Percentiles rank a stretch among this genome's conserved stretches.
Conservation (phyloP, 2,888 invertebrate genomes). For the Exocentrus adspersus region DNA sequence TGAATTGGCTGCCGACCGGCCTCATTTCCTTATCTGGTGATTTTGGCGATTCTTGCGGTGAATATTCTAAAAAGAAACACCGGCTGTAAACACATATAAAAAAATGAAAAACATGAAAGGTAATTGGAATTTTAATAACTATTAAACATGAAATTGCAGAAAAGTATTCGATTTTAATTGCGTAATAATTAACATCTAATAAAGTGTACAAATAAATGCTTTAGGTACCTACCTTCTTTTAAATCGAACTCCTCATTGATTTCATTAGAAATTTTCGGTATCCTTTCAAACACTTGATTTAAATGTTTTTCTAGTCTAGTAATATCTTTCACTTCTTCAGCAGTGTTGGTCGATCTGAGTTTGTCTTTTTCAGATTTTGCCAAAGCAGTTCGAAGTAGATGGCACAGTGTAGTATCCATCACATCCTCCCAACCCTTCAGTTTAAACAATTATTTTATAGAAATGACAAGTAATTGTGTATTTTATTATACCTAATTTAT, state of each 20-base stretch:
- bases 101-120: too few relatives aligned
- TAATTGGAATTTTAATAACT: too few relatives aligned
- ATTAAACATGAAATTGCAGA: too few relatives aligned
- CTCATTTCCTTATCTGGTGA: constrained; percentile 33
- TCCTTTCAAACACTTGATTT: constrained; percentile 58
- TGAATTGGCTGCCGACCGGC: constrained; percentile 56
- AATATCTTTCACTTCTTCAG: constrained; percentile 60
- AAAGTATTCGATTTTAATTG: too few relatives aligned
- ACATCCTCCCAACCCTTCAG: constrained; percentile 84
- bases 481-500: too few relatives aligned
- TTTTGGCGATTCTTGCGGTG: constrained; percentile 12
- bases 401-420: constrained; percentile 73
- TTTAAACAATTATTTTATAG: not conserved
- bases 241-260: constrained; percentile 1
- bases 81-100: too few relatives aligned
- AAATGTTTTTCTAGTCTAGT: constrained; percentile 60
- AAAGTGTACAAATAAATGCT: too few relatives aligned
- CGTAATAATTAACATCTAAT: too few relatives aligned
- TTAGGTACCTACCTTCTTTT: constrained; percentile 9
- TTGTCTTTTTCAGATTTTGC: constrained; percentile 74
- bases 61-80: constrained; percentile 23
- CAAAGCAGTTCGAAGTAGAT: constrained; percentile 71
- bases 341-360: constrained; percentile 67
- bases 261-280: constrained; percentile 48
- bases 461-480: too few relatives aligned